Evolutionary conservation across 1,140 invertebrate species (phyloP).

Genomic region (Xylocopa sonorina): DNA sequence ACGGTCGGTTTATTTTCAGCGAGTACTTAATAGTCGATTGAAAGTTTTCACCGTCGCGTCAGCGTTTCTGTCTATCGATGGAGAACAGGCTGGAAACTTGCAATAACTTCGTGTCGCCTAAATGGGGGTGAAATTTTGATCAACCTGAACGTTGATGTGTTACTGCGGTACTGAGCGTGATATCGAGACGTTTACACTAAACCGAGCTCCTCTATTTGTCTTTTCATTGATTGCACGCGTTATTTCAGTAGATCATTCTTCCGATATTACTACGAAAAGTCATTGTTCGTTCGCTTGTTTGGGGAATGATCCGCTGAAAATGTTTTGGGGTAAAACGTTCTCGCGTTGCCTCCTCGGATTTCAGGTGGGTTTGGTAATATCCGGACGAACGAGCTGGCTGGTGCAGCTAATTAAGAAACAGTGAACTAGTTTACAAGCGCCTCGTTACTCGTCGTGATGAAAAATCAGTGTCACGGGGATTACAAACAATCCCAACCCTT

Average conservation of each 20-base stretch:
- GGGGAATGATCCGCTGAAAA: neutral
- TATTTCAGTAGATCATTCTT: too few species aligned
- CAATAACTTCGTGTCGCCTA: neutral
- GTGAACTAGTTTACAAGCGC: conserved; percentile 25
- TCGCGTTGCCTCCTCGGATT: too few species aligned
- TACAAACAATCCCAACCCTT: conserved; percentile 20
- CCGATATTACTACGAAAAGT: too few species aligned
- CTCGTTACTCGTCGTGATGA: conserved; percentile 25
- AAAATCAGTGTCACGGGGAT: conserved; percentile 45
- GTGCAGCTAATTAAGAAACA: conserved; percentile 23
- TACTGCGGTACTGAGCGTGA: too few species aligned
- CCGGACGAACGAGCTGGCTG: neutral
- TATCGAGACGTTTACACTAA: neutral
- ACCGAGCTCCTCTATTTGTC: neutral
- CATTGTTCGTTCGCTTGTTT: too few species aligned
- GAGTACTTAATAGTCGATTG: neutral
- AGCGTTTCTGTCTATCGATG: neutral
- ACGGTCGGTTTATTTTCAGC: neutral
- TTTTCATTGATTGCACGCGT: too few species aligned
- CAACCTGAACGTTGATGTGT: neutral
- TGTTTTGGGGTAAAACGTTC: neutral
- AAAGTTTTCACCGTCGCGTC: conserved; percentile 15
- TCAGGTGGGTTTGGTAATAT: neutral
- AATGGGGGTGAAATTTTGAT: conserved; percentile 37
- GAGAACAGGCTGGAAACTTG: neutral